Conservation (phyloP, 2,113 vertebrate species). For the Cynocephalus volans region DNA sequence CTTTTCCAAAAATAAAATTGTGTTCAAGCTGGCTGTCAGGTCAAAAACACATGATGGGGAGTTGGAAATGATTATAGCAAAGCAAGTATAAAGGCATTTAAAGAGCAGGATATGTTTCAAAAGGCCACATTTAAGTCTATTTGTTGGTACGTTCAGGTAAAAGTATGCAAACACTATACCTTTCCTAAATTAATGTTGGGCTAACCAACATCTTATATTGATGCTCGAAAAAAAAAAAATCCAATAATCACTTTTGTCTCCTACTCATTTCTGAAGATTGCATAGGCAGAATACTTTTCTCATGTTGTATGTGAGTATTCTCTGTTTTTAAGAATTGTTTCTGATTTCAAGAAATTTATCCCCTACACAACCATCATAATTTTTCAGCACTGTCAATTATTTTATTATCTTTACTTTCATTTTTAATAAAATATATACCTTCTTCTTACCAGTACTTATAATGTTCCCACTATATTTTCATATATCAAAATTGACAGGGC, state of each 20-base stretch:
- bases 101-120: background rate
- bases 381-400: background rate
- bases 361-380: background rate
- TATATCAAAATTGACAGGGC: background rate
- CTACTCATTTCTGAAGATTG: background rate
- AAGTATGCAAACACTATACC: background rate
- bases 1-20: background rate
- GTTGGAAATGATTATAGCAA: background rate
- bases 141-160: background rate
- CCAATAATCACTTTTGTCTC: background rate
- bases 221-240: background rate
- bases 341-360: slow-evolving; percentile 18
- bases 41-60: background rate
- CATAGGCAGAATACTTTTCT: background rate
- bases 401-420: slow-evolving; percentile 9
- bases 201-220: background rate
- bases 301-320: background rate
- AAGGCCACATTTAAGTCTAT: background rate
- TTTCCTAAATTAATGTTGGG: background rate
- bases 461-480: background rate
- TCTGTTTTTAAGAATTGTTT: background rate
- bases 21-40: background rate
- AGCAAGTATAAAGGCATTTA: background rate
- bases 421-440: background rate
- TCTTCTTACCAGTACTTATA: background rate